These are phyloP conservation scores for Coenonympha arcania DNA, from an alignment of 2,888 invertebrate species.

Conservation along the genomic window DNA sequence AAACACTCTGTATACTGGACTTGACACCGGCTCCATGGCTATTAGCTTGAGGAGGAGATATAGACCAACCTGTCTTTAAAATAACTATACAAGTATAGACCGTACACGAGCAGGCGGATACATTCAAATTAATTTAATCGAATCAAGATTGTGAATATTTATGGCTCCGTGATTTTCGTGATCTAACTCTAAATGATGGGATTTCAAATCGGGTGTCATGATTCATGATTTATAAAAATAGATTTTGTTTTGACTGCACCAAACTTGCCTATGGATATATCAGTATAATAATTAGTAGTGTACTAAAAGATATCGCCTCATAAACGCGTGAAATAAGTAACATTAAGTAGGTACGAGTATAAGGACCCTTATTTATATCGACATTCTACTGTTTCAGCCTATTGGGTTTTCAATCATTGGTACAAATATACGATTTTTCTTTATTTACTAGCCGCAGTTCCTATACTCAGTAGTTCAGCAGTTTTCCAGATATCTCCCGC, in stretches of 20 bases:
- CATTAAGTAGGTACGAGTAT: too few relatives aligned
- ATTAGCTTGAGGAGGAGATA: slow-evolving; percentile 64
- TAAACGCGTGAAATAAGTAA: too few relatives aligned
- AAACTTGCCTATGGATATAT: too few relatives aligned
- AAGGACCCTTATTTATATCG: too few relatives aligned
- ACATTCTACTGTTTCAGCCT: neutral
- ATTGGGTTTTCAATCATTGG: neutral
- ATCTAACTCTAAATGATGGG: slow-evolving; percentile 2
- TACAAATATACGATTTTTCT: neutral
- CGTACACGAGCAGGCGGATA: slow-evolving; percentile 53
- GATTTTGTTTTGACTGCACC: neutral
- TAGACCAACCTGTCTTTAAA: slow-evolving; percentile 63
- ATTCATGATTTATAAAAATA: neutral
- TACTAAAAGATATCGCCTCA: too few relatives aligned
- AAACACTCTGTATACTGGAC: too few relatives aligned
- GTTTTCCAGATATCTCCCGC: too few relatives aligned
- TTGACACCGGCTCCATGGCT: too few relatives aligned
- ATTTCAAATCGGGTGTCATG: slow-evolving; percentile 2
- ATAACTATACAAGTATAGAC: slow-evolving; percentile 44
- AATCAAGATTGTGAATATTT: slow-evolving; percentile 18
- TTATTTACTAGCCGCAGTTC: too few relatives aligned
- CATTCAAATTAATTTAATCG: slow-evolving; percentile 39
- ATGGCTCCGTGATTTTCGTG: slow-evolving; percentile 16
- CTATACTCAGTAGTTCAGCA: too few relatives aligned
- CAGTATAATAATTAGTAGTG: neutral